These are phyloP conservation scores for Ylistrum balloti DNA, from an alignment of 1,140 invertebrate species.

Conservation along the genomic window DNA sequence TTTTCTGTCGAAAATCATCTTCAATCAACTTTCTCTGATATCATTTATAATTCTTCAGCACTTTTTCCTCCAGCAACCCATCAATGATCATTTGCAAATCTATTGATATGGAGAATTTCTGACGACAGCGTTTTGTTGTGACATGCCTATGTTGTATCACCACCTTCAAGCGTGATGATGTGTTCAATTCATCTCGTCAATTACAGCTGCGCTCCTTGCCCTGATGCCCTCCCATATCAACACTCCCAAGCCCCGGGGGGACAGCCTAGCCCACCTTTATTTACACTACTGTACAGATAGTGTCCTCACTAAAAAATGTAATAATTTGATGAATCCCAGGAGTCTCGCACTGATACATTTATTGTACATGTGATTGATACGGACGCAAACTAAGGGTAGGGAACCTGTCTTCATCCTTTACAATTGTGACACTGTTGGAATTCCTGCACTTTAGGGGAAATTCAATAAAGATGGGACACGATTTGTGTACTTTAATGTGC, in stretches of 20 bases:
- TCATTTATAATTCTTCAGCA: too few species aligned
- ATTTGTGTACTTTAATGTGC: neutral
- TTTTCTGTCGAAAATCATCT: too few species aligned
- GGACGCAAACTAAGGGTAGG: neutral
- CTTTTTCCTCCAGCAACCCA: neutral
- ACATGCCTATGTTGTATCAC: neutral
- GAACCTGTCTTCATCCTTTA: neutral
- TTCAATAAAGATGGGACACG: neutral
- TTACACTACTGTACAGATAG: neutral
- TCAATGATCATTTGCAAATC: neutral
- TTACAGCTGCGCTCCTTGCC: neutral
- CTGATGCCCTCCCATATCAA: slow-evolving; percentile 2
- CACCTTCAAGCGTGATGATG: neutral
- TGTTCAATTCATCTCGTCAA: neutral
- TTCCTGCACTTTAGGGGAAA: neutral
- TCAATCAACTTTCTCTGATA: too few species aligned
- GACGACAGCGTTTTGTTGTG: neutral
- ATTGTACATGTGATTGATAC: slow-evolving; percentile 34
- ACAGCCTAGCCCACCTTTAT: neutral
- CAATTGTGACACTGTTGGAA: neutral
- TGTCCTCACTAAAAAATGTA: neutral
- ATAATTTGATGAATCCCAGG: slow-evolving; percentile 8
- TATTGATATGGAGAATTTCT: neutral
- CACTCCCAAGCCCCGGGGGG: neutral
- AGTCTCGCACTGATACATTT: neutral